These are phyloP conservation scores for Cyprinodon tularosa DNA, from an alignment of 2,113 vertebrate genomes.

Conservation along the genomic window DNA sequence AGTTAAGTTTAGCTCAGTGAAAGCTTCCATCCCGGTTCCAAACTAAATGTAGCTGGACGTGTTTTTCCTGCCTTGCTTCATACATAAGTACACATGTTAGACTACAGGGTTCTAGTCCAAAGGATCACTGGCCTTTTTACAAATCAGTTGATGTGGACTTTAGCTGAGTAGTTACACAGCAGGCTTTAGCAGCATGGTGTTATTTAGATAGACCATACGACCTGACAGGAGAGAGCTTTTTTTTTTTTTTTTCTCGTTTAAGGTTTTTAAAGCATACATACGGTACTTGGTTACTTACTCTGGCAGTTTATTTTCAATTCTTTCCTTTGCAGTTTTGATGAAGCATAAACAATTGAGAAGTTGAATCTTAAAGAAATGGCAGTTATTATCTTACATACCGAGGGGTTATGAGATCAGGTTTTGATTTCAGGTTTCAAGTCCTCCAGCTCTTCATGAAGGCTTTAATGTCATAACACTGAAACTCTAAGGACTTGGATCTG, in stretches of 20 bases:
- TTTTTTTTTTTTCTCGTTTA: neutral
- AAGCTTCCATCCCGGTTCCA: neutral
- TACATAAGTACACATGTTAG: slow-evolving; percentile 11
- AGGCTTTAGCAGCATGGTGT: slow-evolving; percentile 14
- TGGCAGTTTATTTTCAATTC: neutral
- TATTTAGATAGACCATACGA: slow-evolving; percentile 31
- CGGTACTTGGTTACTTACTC: neutral
- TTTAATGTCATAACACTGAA: slow-evolving; percentile 60
- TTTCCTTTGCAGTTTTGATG: neutral
- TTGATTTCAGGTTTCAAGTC: slow-evolving; percentile 47
- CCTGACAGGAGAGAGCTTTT: neutral
- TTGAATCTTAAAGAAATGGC: no score
- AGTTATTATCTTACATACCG: neutral
- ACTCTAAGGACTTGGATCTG: slow-evolving; percentile 56
- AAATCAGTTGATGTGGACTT: slow-evolving; percentile 45
- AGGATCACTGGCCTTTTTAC: slow-evolving; percentile 41
- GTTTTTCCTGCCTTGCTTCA: slow-evolving; percentile 11
- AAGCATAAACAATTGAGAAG: no score
- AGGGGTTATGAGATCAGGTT: slow-evolving; percentile 13
- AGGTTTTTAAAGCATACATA: neutral
- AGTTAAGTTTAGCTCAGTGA: neutral
- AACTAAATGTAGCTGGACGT: neutral
- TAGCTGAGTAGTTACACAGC: slow-evolving; percentile 20
- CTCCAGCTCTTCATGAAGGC: slow-evolving; percentile 15
- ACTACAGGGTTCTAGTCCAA: slow-evolving; percentile 21